Percentiles rank a stretch among this genome's conserved stretches.
phyloP scores from a whole-genome alignment of 1,140 invertebrate species.

The Diorhabda carinulata region DNA sequence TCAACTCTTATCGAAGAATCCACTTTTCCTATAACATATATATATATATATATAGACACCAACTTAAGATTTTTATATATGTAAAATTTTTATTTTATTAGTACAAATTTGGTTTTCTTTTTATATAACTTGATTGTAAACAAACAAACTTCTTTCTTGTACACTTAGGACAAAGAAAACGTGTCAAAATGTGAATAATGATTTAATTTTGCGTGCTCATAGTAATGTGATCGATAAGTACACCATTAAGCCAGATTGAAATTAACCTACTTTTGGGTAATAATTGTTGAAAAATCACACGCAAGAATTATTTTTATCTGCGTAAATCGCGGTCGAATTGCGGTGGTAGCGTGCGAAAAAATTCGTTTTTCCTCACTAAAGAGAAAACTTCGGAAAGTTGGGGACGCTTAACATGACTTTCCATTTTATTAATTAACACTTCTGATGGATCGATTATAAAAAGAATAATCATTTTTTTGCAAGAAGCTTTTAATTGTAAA shows the following conservation, averaged over 20 bases:
- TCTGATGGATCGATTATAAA: not conserved
- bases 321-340: conserved; percentile 6
- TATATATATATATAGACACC: too few species aligned
- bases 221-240: conserved; percentile 13
- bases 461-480: too few species aligned
- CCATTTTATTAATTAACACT: conserved; percentile 3
- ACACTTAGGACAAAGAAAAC: conserved; percentile 12
- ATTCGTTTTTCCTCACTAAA: not conserved
- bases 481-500: too few species aligned
- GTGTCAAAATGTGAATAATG: conserved; percentile 18
- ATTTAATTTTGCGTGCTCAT: conserved; percentile 19
- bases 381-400: not conserved
- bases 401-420: not conserved
- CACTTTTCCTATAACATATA: too few species aligned
- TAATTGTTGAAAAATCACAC: conserved; percentile 21
- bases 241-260: conserved; percentile 11
- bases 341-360: not conserved
- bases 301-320: conserved; percentile 11
- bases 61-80: too few species aligned
- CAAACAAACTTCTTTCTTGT: conserved; percentile 3
- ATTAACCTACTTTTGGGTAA: conserved; percentile 20
- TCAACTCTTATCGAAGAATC: too few species aligned
- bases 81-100: too few species aligned
- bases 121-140: too few species aligned
- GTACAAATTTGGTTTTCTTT: too few species aligned